These are phyloP conservation scores for Tringa solitaria DNA, from an alignment of 2,113 vertebrate species.

Conservation along the genomic window DNA sequence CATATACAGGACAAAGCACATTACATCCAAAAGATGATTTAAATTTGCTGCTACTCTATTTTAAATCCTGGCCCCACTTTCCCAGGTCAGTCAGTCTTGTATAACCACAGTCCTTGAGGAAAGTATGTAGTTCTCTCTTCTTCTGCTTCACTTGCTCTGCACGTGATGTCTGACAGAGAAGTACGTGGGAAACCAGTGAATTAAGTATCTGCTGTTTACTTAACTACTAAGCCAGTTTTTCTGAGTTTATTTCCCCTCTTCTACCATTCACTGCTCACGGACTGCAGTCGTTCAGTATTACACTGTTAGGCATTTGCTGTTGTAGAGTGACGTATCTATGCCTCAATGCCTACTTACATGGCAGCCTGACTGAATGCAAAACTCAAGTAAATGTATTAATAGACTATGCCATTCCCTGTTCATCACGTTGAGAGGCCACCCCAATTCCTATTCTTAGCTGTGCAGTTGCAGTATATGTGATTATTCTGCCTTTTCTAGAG, in stretches of 20 bases:
- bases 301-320: neutral
- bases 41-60: neutral
- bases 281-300: neutral
- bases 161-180: neutral
- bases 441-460: neutral
- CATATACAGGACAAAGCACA: neutral
- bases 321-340: neutral
- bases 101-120: neutral
- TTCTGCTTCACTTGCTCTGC: neutral
- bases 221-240: neutral
- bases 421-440: neutral
- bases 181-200: neutral
- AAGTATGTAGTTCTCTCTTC: neutral
- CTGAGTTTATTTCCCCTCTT: neutral
- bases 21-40: neutral
- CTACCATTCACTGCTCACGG: neutral
- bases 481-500: neutral
- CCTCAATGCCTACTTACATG: neutral
- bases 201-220: neutral
- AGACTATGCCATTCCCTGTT: neutral
- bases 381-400: neutral
- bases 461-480: neutral
- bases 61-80: neutral
- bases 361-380: neutral
- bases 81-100: neutral